Evolutionary conservation across 23 tunicate genomes (phyloP).

Genomic region (Halocynthia roretzi): DNA sequence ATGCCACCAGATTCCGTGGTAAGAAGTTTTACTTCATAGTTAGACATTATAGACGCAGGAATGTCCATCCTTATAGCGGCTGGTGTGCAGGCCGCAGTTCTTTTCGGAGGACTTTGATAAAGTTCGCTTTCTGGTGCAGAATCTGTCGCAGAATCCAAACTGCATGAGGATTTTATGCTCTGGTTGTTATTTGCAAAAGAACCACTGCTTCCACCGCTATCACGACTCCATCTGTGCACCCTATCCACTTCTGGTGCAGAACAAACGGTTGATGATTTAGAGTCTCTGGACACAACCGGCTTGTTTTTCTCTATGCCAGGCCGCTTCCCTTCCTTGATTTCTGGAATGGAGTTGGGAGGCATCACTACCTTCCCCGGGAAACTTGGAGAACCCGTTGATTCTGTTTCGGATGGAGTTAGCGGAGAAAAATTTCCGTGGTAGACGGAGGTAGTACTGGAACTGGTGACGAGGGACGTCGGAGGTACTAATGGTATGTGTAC

Average conservation of each 20-base stretch:
- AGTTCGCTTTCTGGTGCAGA: slow-evolving; percentile 73
- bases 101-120: slow-evolving; percentile 7
- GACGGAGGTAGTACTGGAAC: not conserved
- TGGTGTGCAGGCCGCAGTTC: slow-evolving; percentile 4
- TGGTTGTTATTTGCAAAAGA: not conserved
- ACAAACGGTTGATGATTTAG: not conserved
- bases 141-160: slow-evolving; percentile 70
- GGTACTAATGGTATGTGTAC: not conserved
- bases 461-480: not conserved
- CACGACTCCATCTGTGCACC: not conserved
- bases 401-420: slow-evolving; percentile 54
- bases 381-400: slow-evolving; percentile 6
- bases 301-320: not conserved
- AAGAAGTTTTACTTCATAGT: not conserved
- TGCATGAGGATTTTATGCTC: not conserved
- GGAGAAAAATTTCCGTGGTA: slow-evolving; percentile 76
- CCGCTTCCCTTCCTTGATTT: not conserved
- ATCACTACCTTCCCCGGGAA: not conserved
- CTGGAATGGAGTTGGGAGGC: not conserved
- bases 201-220: not conserved
- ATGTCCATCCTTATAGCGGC: not conserved
- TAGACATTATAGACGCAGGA: not conserved
- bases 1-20: not conserved
- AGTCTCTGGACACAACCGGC: not conserved
- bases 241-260: not conserved